Conservation (phyloP, 2,113 vertebrate genomes). For the Gymnarchus niloticus region DNA sequence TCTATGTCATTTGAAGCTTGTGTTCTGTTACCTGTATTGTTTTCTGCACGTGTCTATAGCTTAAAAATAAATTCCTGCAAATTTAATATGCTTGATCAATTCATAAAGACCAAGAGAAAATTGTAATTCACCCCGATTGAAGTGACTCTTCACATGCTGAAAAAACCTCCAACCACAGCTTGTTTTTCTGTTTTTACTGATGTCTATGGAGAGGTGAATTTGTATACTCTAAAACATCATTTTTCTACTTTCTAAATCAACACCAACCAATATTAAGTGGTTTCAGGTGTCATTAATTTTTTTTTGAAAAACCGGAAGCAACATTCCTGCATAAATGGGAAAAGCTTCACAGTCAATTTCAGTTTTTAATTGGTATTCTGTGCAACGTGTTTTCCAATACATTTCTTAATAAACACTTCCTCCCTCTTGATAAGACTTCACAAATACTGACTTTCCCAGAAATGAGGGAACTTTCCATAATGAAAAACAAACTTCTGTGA, state of each 20-base stretch:
- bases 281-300: slow-evolving; percentile 4
- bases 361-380: not conserved
- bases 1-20: not conserved
- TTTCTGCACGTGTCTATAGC: not conserved
- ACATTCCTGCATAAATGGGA: not conserved
- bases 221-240: not conserved
- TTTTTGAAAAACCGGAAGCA: not conserved
- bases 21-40: not conserved
- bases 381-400: not conserved
- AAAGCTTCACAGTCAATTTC: not conserved
- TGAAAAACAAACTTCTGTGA: not conserved
- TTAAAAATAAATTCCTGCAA: not conserved
- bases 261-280: not conserved
- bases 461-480: not conserved
- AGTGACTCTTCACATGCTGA: not conserved
- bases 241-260: not conserved
- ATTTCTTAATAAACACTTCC: not conserved
- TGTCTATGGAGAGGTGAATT: not conserved
- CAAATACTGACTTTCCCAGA: not conserved
- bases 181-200: not conserved
- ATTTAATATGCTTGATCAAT: not conserved
- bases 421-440: not conserved
- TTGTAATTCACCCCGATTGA: slow-evolving; percentile 6
- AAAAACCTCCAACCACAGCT: not conserved
- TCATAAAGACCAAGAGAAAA: not conserved